Base-by-base conservation (phyloP, 2,888 invertebrate species). In the Orchestes rusci region DNA sequence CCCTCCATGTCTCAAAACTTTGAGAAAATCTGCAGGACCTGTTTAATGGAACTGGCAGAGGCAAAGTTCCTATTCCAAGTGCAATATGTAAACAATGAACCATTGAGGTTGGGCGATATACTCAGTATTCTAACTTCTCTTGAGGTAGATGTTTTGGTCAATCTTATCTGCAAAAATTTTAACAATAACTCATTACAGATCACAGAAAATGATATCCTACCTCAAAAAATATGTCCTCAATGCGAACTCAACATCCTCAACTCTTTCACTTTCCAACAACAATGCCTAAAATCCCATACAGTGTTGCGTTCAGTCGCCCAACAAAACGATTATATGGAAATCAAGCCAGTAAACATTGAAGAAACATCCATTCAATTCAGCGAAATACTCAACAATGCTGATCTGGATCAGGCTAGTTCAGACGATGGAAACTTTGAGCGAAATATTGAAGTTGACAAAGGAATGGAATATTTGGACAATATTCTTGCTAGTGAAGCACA, bases 1-100 rank as follows among this genome's bases (percentile, higher is more conserved):
- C n/a, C n/a, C n/a, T n/a, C n/a, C n/a, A 39, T 39, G 39, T 7
- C 12, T 31, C 10, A 39, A 8, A 29, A 65, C 51, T 59, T 61
- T 29, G 59, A 63, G 20, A 68, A 66, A 61, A 64, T 68, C 40
- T 68, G 68, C 51, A 57, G 68, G 45, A 67, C 68, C 5, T 68
- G 68, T 55, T 55, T 68, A 46, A 56, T 62, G 16, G 65, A 65
- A 56, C 61, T 59, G 35, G 55, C 51, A 46, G 57, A n/a, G n/a
- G n/a, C n/a, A n/a, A 59, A 59, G 50, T 65, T 65, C 16, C 55
- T 68, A 10, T 68, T 66, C 50, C 60, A 59, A 46, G 51, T 59
- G 27, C 63, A 65, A 43, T 61, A 63, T 46, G 57, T 57, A 28
- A 44, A 54, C 30, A 65, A 63, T 5, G 62, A 64, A 56, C 54